phyloP scores from a whole-genome alignment of 2,797 vertebrate genomes.

The Loriculus beryllinus region DNA sequence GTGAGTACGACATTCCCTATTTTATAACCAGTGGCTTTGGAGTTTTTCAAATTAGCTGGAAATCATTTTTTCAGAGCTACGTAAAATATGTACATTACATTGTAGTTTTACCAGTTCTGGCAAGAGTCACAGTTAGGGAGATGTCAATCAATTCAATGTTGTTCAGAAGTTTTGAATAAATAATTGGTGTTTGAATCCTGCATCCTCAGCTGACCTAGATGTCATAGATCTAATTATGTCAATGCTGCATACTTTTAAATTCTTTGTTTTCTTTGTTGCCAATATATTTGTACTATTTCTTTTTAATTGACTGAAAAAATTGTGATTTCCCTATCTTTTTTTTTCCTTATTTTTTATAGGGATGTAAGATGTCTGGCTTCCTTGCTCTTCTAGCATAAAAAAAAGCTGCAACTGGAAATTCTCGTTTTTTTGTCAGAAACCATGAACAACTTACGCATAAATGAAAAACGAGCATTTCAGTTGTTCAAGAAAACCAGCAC shows the following conservation, averaged over 20 bases:
- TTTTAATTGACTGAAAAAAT: background rate
- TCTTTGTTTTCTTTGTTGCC: background rate
- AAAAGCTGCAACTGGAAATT: background rate
- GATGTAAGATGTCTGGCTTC: background rate
- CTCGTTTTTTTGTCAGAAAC: background rate
- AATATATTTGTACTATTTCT: background rate
- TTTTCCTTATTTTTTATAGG: background rate
- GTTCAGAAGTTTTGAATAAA: constrained; percentile 55
- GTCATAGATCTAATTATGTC: constrained; percentile 50
- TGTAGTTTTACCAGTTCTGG: background rate
- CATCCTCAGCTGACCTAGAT: constrained; percentile 47
- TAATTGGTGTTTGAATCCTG: constrained; percentile 22
- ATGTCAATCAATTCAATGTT: background rate
- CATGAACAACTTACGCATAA: background rate
- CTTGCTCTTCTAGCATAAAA: background rate
- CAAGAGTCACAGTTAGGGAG: background rate
- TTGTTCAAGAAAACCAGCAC: background rate
- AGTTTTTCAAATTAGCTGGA: background rate
- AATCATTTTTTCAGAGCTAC: background rate
- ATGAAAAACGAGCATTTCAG: background rate
- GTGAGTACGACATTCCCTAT: background rate
- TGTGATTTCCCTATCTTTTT: background rate
- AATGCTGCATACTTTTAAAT: background rate
- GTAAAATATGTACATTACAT: background rate
- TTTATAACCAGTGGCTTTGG: background rate